Percentiles rank a stretch among this genome's conserved stretches.
Conservation (phyloP, 2,797 vertebrate species). For the Eremophila alpestris region DNA sequence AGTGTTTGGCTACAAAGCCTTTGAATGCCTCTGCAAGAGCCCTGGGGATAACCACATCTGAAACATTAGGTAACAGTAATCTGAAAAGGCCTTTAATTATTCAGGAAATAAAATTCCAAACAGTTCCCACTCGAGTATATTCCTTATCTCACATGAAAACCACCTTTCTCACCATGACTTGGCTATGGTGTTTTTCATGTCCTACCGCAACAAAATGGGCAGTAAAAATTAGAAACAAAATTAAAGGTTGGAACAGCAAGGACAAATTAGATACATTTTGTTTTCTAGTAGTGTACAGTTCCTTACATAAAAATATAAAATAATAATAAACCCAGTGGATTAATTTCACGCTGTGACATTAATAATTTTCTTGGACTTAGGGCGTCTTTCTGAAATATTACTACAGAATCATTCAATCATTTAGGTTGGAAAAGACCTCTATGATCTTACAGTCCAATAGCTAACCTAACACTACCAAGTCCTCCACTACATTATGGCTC, state of each 20-base stretch:
- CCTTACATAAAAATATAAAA: neutral
- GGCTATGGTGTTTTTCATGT: neutral
- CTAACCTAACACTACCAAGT: neutral
- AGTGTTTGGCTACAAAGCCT: neutral
- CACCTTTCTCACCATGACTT: neutral
- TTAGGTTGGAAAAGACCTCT: neutral
- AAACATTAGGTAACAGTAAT: neutral
- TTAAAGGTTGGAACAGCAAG: neutral
- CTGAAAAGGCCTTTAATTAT: neutral
- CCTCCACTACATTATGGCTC: neutral
- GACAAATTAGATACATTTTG: neutral
- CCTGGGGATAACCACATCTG: neutral
- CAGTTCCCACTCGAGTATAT: neutral
- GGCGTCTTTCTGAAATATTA: neutral
- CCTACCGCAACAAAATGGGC: neutral
- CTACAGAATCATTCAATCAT: neutral
- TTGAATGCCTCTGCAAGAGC: neutral
- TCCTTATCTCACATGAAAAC: neutral
- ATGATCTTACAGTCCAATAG: neutral
- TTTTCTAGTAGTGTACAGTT: neutral
- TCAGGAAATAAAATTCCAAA: neutral
- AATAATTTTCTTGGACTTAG: neutral
- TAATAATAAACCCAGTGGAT: neutral
- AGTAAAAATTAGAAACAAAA: neutral
- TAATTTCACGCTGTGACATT: neutral